Evolutionary conservation across 2,113 vertebrate genomes (phyloP).

Genomic region (Oryzias woworae): DNA sequence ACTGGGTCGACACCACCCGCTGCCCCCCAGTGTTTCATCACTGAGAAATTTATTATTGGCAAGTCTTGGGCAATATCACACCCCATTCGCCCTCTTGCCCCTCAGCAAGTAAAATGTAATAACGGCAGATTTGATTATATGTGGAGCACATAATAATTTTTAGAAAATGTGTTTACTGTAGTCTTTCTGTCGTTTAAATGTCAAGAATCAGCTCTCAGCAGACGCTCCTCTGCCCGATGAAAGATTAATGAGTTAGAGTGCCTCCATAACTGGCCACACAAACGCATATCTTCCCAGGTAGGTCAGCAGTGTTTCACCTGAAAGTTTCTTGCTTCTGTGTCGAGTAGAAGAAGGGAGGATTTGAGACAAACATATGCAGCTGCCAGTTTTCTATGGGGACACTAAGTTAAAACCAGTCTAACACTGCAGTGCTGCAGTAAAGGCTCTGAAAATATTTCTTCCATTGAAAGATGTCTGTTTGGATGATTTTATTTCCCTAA

Average conservation of each 20-base stretch:
- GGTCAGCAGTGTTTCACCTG: constrained; percentile 19
- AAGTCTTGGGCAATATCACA: constrained; percentile 39
- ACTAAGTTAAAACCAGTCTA: too few relatives aligned
- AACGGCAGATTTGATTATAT: constrained; percentile 54
- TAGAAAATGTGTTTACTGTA: constrained; percentile 60
- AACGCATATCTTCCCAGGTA: constrained; percentile 44
- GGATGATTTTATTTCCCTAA: too few relatives aligned
- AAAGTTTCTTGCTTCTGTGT: neutral
- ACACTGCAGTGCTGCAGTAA: neutral
- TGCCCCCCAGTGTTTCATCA: constrained; percentile 22
- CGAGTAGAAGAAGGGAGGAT: too few relatives aligned
- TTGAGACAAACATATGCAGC: neutral
- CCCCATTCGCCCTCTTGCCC: constrained; percentile 41
- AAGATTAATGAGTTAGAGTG: constrained; percentile 63
- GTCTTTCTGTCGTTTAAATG: constrained; percentile 43
- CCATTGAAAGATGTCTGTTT: too few relatives aligned
- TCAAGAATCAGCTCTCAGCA: constrained; percentile 48
- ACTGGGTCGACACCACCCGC: constrained; percentile 31
- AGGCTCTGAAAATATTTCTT: too few relatives aligned
- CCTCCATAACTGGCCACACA: constrained; percentile 43
- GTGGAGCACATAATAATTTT: constrained; percentile 42
- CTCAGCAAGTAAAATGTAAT: constrained; percentile 51
- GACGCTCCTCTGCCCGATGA: constrained; percentile 48
- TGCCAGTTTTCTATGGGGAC: neutral
- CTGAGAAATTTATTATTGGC: constrained; percentile 59